Conservation (phyloP, 2,888 invertebrate species). For the Amblyjoppa proteus region DNA sequence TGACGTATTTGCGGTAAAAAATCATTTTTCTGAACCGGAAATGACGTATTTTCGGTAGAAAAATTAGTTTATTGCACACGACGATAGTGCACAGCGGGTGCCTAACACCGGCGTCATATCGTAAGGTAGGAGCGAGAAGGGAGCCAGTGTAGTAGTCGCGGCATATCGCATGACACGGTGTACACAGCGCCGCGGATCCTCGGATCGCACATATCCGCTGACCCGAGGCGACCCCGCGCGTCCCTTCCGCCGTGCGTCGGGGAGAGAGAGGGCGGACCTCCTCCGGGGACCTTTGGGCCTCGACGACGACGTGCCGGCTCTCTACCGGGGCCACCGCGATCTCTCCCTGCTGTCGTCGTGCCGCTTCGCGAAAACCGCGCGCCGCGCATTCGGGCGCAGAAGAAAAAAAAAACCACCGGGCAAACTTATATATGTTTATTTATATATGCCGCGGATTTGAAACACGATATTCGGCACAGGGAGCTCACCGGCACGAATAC, state of each 20-base stretch:
- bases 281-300: conserved; percentile 70
- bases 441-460: conserved; percentile 31
- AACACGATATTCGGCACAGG: conserved; percentile 55
- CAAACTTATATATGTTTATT: conserved; percentile 19
- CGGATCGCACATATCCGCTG: conserved; percentile 71
- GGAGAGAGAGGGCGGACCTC: conserved; percentile 59
- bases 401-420: conserved; percentile 13
- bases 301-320: conserved; percentile 69
- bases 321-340: conserved; percentile 56
- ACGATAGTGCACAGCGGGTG: conserved; percentile 66
- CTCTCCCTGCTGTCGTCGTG: conserved; percentile 55
- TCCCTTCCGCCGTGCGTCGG: conserved; percentile 74
- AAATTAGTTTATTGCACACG: not conserved
- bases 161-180: conserved; percentile 82
- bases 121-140: conserved; percentile 77
- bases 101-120: conserved; percentile 73
- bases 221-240: conserved; percentile 80
- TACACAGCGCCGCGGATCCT: conserved; percentile 72
- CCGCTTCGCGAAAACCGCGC: conserved; percentile 45
- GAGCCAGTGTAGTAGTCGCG: conserved; percentile 60
- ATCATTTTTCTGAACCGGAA: not conserved
- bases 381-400: conserved; percentile 3
- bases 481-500: conserved; percentile 23
- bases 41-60: not conserved
- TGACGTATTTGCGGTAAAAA: too few relatives aligned